Evolutionary conservation across 1,140 invertebrate genomes (phyloP).

Genomic region (Oncopodura yosiiana): DNA sequence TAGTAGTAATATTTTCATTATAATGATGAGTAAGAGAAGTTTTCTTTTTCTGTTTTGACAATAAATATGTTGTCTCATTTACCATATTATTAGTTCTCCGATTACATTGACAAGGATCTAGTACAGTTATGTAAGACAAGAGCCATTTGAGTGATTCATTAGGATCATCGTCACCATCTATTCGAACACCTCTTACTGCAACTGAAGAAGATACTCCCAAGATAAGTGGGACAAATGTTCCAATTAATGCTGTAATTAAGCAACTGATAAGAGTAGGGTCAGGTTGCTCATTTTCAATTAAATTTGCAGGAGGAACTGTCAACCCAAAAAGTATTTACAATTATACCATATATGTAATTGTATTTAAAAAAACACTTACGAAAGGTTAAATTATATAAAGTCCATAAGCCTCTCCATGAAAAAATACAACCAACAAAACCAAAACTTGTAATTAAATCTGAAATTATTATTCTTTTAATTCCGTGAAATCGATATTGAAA

Average conservation of each 20-base stretch:
- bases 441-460: constrained; percentile 63
- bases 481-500: constrained; percentile 55
- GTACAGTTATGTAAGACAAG: constrained; percentile 28
- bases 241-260: constrained; percentile 28
- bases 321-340: no score
- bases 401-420: constrained; percentile 78
- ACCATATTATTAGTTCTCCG: no score
- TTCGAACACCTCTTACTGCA: constrained; percentile 24
- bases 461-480: constrained; percentile 53
- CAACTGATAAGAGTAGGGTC: constrained; percentile 13
- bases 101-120: no score
- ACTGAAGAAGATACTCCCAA: constrained; percentile 26
- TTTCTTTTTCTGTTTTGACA: no score
- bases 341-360: no score
- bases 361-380: no score
- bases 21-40: no score
- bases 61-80: no score
- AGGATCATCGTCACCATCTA: constrained; percentile 23
- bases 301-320: not conserved
- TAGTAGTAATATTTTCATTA: no score
- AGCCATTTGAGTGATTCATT: constrained; percentile 27
- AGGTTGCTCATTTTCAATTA: not conserved
- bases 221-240: constrained; percentile 19
- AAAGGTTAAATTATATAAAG: constrained; percentile 63
- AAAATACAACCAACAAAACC: constrained; percentile 72